These are phyloP conservation scores for Brachystomella parvula DNA, from an alignment of 1,140 invertebrate species.

Conservation along the genomic window DNA sequence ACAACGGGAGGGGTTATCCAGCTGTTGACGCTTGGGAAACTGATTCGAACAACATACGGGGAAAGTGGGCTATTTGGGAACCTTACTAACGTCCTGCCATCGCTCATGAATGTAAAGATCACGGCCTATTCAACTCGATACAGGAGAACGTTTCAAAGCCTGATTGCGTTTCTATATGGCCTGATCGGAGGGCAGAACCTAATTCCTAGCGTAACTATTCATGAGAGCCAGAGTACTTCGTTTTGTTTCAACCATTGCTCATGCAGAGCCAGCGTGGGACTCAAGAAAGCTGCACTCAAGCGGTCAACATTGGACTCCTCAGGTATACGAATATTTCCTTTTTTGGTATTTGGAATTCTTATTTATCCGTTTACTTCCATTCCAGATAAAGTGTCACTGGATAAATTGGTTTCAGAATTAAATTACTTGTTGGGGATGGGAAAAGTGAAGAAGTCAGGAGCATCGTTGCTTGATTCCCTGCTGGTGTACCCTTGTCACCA, in stretches of 20 bases:
- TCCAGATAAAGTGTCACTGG: constrained; percentile 30
- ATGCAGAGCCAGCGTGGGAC: constrained; percentile 60
- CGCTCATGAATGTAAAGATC: constrained; percentile 16
- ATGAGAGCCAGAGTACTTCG: constrained; percentile 68
- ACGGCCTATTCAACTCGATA: constrained; percentile 72
- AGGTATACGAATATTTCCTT: constrained; percentile 15
- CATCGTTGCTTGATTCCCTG: constrained; percentile 64
- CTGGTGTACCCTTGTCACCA: constrained; percentile 76
- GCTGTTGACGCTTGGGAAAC: constrained; percentile 63
- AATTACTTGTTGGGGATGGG: constrained; percentile 23
- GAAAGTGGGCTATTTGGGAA: constrained; percentile 20
- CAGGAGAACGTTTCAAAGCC: constrained; percentile 79
- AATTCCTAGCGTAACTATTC: constrained; percentile 48
- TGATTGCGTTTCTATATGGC: constrained; percentile 67
- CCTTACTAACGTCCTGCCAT: constrained; percentile 8
- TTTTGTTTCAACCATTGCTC: constrained; percentile 76
- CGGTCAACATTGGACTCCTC: constrained; percentile 27
- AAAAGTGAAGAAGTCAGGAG: constrained; percentile 33
- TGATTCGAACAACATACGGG: constrained; percentile 40
- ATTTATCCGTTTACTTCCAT: constrained; percentile 5
- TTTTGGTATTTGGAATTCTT: constrained; percentile 2
- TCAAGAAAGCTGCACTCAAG: constrained; percentile 27
- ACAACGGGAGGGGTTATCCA: constrained; percentile 63
- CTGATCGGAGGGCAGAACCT: constrained; percentile 55
- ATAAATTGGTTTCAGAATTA: constrained; percentile 23